A percentile compares a stretch with the other conserved stretches of the same genome.
phyloP scores from a whole-genome alignment of 2,888 invertebrate species.

The Papilio protenor region DNA sequence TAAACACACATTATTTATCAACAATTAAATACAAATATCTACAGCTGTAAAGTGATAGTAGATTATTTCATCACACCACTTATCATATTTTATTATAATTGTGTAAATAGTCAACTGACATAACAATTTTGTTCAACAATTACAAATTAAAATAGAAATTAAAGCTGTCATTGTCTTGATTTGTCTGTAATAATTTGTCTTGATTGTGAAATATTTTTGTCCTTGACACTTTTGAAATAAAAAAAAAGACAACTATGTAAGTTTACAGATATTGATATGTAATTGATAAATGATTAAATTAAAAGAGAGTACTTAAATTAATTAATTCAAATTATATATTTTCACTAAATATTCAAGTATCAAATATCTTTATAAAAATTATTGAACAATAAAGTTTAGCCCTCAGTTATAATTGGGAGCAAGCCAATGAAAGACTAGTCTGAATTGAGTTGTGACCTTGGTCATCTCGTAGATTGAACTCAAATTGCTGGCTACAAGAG shows the following conservation, averaged over 20 bases:
- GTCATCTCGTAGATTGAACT: constrained; percentile 91
- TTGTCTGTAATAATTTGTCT: not conserved
- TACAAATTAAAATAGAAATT: constrained; percentile 1
- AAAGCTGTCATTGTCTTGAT: not conserved
- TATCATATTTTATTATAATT: not conserved
- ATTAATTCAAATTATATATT: not conserved
- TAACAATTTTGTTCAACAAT: not conserved
- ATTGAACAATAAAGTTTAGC: constrained; percentile 52
- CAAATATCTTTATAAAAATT: not conserved
- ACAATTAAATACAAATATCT: not conserved
- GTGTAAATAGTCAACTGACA: not conserved
- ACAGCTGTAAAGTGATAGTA: not conserved
- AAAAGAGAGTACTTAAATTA: not conserved
- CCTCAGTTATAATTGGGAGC: constrained; percentile 77
- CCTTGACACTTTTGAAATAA: not conserved
- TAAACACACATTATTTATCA: not conserved
- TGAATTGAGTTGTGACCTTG: constrained; percentile 91
- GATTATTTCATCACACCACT: not conserved
- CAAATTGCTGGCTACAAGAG: constrained; percentile 88
- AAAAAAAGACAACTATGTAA: not conserved
- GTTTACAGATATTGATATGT: not conserved
- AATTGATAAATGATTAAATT: too few relatives aligned
- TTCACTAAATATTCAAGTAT: not conserved
- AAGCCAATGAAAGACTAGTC: constrained; percentile 91
- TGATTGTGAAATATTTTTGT: constrained; percentile 4